Evolutionary conservation across 2,113 vertebrate genomes (phyloP).

Genomic region (Dipodomys merriami): DNA sequence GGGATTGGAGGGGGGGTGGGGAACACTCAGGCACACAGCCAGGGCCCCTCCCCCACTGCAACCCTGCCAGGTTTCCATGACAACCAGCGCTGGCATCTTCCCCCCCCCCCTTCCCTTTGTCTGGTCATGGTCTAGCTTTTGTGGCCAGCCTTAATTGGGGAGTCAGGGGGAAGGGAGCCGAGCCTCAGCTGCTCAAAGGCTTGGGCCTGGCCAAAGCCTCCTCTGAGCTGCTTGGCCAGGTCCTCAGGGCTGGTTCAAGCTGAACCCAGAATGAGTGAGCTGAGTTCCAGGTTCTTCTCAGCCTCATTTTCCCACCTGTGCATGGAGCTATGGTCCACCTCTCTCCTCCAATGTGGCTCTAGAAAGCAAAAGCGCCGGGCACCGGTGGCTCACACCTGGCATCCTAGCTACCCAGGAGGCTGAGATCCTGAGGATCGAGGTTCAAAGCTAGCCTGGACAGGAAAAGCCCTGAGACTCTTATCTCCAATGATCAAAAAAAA

Average conservation of each 20-base stretch:
- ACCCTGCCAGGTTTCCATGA: constrained; percentile 86
- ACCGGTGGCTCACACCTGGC: no score
- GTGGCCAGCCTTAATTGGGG: constrained; percentile 85
- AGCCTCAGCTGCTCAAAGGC: constrained; percentile 74
- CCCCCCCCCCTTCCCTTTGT: constrained; percentile 86
- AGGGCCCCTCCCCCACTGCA: constrained; percentile 86
- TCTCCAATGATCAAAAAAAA: no score
- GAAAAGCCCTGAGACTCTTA: no score
- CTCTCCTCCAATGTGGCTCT: not conserved
- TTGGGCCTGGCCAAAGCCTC: not conserved
- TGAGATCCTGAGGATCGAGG: not conserved
- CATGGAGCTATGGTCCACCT: not conserved
- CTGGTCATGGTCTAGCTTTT: constrained; percentile 86
- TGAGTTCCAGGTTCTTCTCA: not conserved
- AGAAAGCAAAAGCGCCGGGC: not conserved
- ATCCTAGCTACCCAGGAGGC: not conserved
- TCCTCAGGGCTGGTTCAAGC: not conserved
- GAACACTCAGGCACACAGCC: constrained; percentile 83
- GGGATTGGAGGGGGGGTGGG: constrained; percentile 76
- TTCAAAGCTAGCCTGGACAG: no score
- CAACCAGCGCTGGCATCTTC: constrained; percentile 87
- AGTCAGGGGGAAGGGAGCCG: constrained; percentile 73
- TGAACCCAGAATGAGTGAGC: not conserved
- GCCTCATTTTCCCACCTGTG: not conserved
- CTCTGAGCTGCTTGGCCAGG: not conserved